Base-by-base conservation (phyloP, 2,797 vertebrate genomes). In the Antrozous pallidus region DNA sequence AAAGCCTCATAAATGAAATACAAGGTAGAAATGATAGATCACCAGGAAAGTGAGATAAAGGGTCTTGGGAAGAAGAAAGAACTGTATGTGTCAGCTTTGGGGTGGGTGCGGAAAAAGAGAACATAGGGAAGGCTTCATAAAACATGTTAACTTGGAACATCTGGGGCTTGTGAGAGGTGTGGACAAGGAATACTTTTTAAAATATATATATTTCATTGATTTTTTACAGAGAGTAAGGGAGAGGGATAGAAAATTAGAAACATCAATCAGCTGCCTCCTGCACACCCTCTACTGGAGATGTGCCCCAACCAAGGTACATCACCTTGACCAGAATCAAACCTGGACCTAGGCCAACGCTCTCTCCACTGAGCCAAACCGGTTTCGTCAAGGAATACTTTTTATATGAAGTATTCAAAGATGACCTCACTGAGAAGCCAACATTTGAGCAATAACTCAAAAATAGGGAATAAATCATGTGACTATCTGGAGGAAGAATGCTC, bases 41-140 rank as follows among this genome's bases (percentile, higher is more conserved):
- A 61, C 49, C 54, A 91, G 65, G 70, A 89, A 94, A 95, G 36
- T 89, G n/a, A 93, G 36, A 31, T 86, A 78, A 89, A 93, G 75
- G 58, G 13, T 24, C 42, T 85, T 71, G 51, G 22, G 33, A 85
- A 31, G 61, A 89, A 85, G 38, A n/a, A 49, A 63, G 38, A 77
- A 80, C 20, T 61, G 95, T 31, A 61, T 61, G 95, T 31, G 31
- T 67, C 51, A 67, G 13, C 63, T 82, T 67, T 73, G 12, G 6
- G 26, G 26, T 84, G 40, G n/a, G 11, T 81, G 7, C 12, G 16
- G 26, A 45, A 69, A 92, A 67, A 45, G 69, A 42, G 22, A 71
- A 88, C 74, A 20, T 36, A 63, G 47, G n/a, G 20, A 83, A 78
- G 33, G 75, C 49, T 84, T 87, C 8, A 9, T 80, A 47, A 47